Evolutionary conservation across 2,797 vertebrate genomes (phyloP).

Genomic region (Amphiprion clarkii): DNA sequence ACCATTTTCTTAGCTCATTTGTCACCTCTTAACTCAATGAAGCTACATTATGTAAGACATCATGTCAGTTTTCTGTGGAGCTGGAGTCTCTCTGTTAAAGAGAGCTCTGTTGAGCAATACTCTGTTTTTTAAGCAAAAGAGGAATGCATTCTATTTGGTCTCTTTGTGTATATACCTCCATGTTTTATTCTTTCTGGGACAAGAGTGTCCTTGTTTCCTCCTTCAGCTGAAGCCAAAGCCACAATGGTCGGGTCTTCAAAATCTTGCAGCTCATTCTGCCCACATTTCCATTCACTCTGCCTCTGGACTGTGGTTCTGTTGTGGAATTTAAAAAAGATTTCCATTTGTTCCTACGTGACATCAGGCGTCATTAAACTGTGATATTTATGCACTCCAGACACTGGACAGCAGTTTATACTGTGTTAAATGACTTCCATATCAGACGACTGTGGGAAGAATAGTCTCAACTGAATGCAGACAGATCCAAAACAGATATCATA

Average conservation of each 20-base stretch:
- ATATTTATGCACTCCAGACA: constrained; percentile 50
- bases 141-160: constrained; percentile 30
- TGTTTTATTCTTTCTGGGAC: constrained; percentile 57
- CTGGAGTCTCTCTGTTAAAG: background rate
- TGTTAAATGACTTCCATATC: constrained; percentile 31
- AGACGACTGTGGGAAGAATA: constrained; percentile 7
- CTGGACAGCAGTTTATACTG: constrained; percentile 12
- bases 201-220: constrained; percentile 65
- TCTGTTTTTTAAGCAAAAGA: constrained; percentile 11
- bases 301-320: constrained; percentile 49
- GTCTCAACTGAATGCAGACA: constrained; percentile 14
- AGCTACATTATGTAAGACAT: constrained; percentile 1
- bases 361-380: constrained; percentile 36
- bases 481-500: constrained; percentile 18
- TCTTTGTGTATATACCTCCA: constrained; percentile 32
- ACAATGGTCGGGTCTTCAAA: constrained; percentile 48
- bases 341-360: constrained; percentile 62
- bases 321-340: constrained; percentile 59
- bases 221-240: constrained; percentile 62
- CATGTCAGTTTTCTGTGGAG: background rate
- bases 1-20: constrained; percentile 32
- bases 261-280: constrained; percentile 57
- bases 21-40: constrained; percentile 15
- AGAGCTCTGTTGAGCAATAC: constrained; percentile 8
- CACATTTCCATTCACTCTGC: constrained; percentile 66